These are phyloP conservation scores for Melipona beecheii DNA, from an alignment of 2,888 invertebrate genomes.

Conservation along the genomic window DNA sequence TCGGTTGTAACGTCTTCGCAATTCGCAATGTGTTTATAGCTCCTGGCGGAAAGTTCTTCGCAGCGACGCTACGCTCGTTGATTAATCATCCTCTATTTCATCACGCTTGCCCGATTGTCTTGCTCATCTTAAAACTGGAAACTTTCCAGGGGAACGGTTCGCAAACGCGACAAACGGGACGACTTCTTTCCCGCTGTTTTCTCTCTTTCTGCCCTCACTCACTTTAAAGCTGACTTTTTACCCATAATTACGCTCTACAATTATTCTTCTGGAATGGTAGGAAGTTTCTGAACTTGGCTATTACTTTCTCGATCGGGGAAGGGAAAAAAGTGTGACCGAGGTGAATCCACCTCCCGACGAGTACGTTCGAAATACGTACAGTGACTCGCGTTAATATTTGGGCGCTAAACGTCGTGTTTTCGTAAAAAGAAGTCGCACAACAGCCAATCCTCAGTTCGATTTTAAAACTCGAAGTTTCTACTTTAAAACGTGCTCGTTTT, in stretches of 20 bases:
- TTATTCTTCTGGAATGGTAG: background rate
- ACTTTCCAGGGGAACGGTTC: constrained; percentile 19
- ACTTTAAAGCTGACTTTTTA: background rate
- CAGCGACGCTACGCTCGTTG: background rate
- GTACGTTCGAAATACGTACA: too few relatives aligned
- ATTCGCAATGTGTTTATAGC: constrained; percentile 8
- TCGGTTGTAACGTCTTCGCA: background rate
- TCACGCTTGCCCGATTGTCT: constrained; percentile 10
- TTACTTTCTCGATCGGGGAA: background rate
- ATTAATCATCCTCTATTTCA: constrained; percentile 22
- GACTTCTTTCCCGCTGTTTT: background rate
- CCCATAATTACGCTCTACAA: background rate
- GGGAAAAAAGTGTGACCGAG: background rate
- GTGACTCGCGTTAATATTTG: too few relatives aligned
- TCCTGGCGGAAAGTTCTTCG: background rate
- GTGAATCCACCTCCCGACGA: too few relatives aligned
- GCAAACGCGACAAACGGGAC: constrained; percentile 9
- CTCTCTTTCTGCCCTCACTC: background rate
- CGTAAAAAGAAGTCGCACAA: too few relatives aligned
- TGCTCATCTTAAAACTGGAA: constrained; percentile 27
- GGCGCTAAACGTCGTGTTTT: too few relatives aligned
- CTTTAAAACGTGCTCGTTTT: too few relatives aligned
- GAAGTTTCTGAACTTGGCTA: background rate
- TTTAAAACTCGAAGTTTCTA: too few relatives aligned
- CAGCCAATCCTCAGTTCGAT: too few relatives aligned